A percentile compares a stretch with the other conserved stretches of the same genome.
phyloP scores from a whole-genome alignment of 2,797 vertebrate genomes.

The Tragelaphus eurycerus region DNA sequence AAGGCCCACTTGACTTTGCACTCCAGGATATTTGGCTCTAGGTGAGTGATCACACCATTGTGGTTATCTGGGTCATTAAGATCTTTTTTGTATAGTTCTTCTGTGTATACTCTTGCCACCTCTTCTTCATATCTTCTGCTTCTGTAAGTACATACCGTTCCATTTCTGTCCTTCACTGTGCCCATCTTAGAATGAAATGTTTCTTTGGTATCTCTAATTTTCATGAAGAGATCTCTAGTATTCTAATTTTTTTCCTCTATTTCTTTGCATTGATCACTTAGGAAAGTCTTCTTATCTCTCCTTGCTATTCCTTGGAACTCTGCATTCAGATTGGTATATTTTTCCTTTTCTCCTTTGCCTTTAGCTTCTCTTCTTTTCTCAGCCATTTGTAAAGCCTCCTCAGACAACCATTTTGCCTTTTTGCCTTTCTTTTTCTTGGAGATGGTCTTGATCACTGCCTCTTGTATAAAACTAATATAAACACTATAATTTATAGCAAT shows the following conservation, averaged over 20 bases:
- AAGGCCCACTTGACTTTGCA: not conserved
- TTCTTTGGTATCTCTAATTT: not conserved
- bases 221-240: not conserved
- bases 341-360: not conserved
- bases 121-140: not conserved
- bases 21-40: not conserved
- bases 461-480: not conserved
- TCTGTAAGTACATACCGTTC: fast-evolving
- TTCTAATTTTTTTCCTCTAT: not conserved
- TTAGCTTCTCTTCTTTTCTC: not conserved
- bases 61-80: not conserved
- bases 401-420: not conserved
- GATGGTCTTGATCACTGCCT: not conserved
- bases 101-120: not conserved
- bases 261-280: not conserved
- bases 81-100: not conserved
- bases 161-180: not conserved
- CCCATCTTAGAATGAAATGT: not conserved
- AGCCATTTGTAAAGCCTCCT: not conserved
- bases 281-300: not conserved
- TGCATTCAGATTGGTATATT: not conserved
- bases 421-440: not conserved
- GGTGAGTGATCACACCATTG: not conserved
- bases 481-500: not conserved
- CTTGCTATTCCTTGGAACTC: not conserved